These are phyloP conservation scores for Zoanthus sociatus DNA, from an alignment of 92 coral and sea anemone species.

Conservation along the genomic window DNA sequence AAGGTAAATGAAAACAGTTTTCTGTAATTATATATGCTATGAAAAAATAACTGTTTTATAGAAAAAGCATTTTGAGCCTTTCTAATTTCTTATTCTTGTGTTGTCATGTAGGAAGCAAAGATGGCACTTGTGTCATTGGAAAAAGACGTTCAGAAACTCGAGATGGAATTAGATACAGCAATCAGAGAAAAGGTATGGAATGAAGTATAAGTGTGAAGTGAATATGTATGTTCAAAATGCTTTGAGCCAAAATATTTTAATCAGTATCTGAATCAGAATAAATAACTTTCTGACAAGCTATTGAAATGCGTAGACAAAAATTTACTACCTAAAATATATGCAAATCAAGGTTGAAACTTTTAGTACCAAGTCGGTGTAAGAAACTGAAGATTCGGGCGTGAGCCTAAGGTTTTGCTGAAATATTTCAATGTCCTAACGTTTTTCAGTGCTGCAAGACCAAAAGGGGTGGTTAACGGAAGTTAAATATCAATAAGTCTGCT, in stretches of 20 bases:
- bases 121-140: slow-evolving; percentile 80
- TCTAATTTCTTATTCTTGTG: neutral
- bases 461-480: no score
- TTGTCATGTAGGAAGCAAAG: slow-evolving; percentile 77
- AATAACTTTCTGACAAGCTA: no score
- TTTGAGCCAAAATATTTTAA: neutral
- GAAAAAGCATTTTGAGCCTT: neutral
- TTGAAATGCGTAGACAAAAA: no score
- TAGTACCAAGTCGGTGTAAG: no score
- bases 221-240: neutral
- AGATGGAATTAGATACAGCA: slow-evolving; percentile 88
- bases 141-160: slow-evolving; percentile 88
- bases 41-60: neutral
- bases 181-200: slow-evolving; percentile 85
- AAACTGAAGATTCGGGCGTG: no score
- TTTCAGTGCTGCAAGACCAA: no score
- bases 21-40: neutral
- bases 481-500: no score
- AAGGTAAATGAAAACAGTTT: slow-evolving; percentile 59
- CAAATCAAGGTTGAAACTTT: no score
- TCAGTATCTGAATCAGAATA: neutral
- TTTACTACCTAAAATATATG: no score
- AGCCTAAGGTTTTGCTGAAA: no score
- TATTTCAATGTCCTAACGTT: no score
- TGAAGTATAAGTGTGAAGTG: neutral